Base-by-base conservation (phyloP, 2,797 vertebrate species). In the Amblyopsis hoosieri region DNA sequence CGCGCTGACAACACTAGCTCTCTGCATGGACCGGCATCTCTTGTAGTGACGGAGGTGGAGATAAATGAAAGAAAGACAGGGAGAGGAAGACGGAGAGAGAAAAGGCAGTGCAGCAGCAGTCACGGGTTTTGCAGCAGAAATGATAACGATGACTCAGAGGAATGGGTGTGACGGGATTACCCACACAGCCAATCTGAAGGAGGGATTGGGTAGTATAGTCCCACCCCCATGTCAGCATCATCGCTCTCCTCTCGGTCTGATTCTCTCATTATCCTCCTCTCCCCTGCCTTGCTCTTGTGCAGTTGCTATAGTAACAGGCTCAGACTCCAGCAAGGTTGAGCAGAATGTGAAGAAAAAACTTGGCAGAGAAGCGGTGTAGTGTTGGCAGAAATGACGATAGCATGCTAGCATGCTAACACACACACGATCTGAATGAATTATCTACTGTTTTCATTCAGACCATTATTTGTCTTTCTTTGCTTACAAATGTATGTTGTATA, bases 291-390 rank as follows among this genome's bases (percentile, higher is more conserved):
- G 90, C 90, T 93, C 92, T 92, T 93, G 93, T 87, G 89, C 80
- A 70, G 96, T 98, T 95, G 88, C 93, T 90, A 97, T 96, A 91
- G 97, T 85, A 93, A 98, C 86, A 0, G 81, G 87, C 89, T 82
- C 88, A 69, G 80, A 87, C 82, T 91, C 84, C 71, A 64, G 85
- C 62, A 54, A 74, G 13, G 52, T 72, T 74, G 72, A 83, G 78
- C 72, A 56, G 78, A 70, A 71, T 84, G 76, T 62, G 55, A 66
- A 78, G 57, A 66, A 78, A 62, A 66, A 69, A 58, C 69, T 47
- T 64, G 63, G 69, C 65, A 78, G 62, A 62, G 60, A 64, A 71
- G 65, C 64, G 57, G 60, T 67, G 80, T 75, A 54, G 75, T 10
- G 85, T 67, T 89, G 85, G 83, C 76, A 80, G 69, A 63, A 68